Percentiles rank a stretch among this genome's conserved stretches.
These are phyloP conservation scores for Embidobia sp. DNA, from an alignment of 2,888 invertebrate species.

Conservation along the genomic window DNA sequence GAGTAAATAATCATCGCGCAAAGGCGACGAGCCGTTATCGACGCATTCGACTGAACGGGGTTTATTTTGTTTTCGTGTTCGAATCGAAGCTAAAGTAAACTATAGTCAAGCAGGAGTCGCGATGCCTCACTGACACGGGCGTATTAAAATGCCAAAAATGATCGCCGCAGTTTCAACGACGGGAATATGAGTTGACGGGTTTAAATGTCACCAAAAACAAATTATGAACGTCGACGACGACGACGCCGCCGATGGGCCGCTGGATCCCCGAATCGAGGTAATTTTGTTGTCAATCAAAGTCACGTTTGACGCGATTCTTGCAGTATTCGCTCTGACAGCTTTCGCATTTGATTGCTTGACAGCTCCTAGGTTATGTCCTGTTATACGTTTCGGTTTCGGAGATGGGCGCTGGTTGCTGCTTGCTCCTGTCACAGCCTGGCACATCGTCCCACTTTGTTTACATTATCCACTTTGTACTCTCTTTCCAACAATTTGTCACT, in stretches of 20 bases:
- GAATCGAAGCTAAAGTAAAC: too few species aligned
- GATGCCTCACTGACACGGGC: background rate
- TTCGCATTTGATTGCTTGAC: background rate
- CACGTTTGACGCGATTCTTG: background rate
- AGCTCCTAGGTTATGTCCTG: conserved; percentile 38
- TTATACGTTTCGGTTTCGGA: background rate
- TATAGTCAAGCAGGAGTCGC: background rate
- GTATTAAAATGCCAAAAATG: conserved; percentile 17
- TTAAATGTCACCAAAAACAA: conserved; percentile 75
- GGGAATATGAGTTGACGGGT: conserved; percentile 68
- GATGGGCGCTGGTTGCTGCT: conserved; percentile 45
- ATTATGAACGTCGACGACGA: conserved; percentile 80
- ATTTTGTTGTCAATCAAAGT: conserved; percentile 14
- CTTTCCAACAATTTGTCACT: too few species aligned
- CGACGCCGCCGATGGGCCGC: conserved; percentile 79
- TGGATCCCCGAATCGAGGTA: conserved; percentile 83
- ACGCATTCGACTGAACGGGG: too few species aligned
- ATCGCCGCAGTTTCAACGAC: conserved; percentile 17
- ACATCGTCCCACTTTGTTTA: conserved; percentile 78
- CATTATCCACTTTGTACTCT: too few species aligned
- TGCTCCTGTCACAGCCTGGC: conserved; percentile 74
- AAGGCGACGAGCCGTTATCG: too few species aligned
- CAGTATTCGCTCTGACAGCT: too few species aligned
- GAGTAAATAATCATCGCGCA: too few species aligned
- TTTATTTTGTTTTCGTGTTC: too few species aligned